These are phyloP conservation scores for Drosophila tristis DNA, from an alignment of 1,140 invertebrate genomes.

Conservation along the genomic window DNA sequence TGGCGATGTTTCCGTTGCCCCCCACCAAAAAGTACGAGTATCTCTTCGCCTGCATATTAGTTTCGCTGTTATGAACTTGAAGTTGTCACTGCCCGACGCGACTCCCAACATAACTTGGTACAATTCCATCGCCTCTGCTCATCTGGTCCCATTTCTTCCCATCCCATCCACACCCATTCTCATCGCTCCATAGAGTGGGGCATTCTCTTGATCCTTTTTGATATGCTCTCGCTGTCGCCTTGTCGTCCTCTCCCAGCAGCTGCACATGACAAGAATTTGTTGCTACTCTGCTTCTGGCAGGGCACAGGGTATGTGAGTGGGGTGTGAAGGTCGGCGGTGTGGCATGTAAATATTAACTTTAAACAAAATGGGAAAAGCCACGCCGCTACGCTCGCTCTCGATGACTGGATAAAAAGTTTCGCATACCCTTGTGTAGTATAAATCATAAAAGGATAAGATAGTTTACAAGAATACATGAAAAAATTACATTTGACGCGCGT, in stretches of 20 bases:
- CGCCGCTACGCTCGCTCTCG: constrained; percentile 38
- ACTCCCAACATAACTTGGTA: constrained; percentile 60
- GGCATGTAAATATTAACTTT: constrained; percentile 83
- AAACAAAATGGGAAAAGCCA: constrained; percentile 73
- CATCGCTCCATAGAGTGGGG: not conserved
- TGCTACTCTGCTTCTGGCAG: constrained; percentile 42
- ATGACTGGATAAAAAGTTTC: constrained; percentile 69
- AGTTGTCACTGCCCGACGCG: constrained; percentile 73
- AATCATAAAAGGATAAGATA: too few species aligned
- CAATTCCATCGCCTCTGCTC: constrained; percentile 1
- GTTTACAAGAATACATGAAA: too few species aligned
- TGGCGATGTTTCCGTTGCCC: too few species aligned
- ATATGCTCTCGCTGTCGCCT: constrained; percentile 47
- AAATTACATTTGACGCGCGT: not conserved
- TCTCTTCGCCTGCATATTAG: constrained; percentile 74
- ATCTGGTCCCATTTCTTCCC: constrained; percentile 22
- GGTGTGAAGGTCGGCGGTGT: constrained; percentile 27
- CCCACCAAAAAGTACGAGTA: constrained; percentile 58
- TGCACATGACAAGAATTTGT: constrained; percentile 81
- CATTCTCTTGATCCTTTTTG: constrained; percentile 27
- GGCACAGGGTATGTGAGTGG: not conserved
- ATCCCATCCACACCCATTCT: not conserved
- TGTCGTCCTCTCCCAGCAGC: constrained; percentile 57
- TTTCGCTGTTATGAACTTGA: constrained; percentile 80
- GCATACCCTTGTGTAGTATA: not conserved